Evolutionary conservation across 1,140 invertebrate genomes (phyloP).

Genomic region (Neodiprion lecontei): DNA sequence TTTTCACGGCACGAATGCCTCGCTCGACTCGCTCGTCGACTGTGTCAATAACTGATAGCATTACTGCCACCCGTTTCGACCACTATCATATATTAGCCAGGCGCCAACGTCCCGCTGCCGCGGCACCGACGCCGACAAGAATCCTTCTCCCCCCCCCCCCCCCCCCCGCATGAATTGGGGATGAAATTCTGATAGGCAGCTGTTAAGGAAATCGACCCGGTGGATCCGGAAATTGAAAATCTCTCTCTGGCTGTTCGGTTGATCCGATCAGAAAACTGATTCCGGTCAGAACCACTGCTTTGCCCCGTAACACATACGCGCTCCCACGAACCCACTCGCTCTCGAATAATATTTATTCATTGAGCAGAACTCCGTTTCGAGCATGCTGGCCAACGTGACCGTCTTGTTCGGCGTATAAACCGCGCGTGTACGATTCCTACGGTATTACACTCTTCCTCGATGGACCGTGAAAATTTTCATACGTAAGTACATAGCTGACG

Average conservation of each 20-base stretch:
- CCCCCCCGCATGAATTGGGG: not conserved
- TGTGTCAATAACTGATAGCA: constrained; percentile 17
- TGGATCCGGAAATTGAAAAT: constrained; percentile 30
- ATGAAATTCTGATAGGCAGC: constrained; percentile 19
- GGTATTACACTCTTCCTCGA: no score
- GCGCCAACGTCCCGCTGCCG: not conserved
- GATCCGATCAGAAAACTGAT: constrained; percentile 15
- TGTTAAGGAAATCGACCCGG: constrained; percentile 30
- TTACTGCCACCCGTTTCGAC: constrained; percentile 14
- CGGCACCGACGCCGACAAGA: not conserved
- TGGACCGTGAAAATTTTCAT: no score
- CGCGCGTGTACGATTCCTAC: no score
- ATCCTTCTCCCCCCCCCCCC: not conserved
- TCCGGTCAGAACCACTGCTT: constrained; percentile 2
- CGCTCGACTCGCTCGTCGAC: not conserved
- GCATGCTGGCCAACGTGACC: no score
- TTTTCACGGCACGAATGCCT: not conserved
- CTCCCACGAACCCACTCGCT: not conserved
- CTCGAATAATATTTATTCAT: not conserved
- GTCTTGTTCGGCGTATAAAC: no score
- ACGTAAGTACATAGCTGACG: no score
- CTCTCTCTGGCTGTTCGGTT: constrained; percentile 18
- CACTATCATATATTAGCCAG: constrained; percentile 16
- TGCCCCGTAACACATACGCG: not conserved
- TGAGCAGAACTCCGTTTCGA: no score